These are phyloP conservation scores for Meriones unguiculatus DNA, from an alignment of 2,113 vertebrate species.

Conservation along the genomic window DNA sequence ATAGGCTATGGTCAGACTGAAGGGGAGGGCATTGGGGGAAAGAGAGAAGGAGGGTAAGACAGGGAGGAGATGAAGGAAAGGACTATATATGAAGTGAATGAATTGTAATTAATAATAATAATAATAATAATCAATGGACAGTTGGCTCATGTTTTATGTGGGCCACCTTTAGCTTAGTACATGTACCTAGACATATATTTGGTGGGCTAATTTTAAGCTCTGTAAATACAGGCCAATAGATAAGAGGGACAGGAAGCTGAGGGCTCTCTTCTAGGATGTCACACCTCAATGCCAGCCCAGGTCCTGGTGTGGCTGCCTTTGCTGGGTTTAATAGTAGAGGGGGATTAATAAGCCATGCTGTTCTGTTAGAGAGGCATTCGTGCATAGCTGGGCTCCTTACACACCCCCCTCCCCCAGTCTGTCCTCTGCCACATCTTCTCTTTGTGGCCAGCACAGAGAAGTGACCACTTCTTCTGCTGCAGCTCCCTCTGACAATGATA, in stretches of 20 bases:
- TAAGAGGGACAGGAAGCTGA: accelerated
- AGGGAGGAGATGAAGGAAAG: no score
- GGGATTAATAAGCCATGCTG: neutral
- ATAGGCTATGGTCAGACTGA: no score
- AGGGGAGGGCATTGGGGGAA: no score
- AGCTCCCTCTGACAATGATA: neutral
- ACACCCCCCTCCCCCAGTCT: neutral
- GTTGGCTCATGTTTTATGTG: neutral
- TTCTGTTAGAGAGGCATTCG: neutral
- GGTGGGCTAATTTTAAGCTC: neutral
- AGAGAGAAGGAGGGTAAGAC: no score
- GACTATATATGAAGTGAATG: no score
- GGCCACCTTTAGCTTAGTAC: neutral
- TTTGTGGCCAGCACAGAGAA: neutral
- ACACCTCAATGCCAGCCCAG: neutral
- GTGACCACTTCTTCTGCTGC: accelerated
- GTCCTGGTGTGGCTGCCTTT: neutral
- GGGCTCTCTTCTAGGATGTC: neutral
- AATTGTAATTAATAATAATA: no score
- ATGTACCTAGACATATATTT: neutral
- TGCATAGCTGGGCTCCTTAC: accelerated
- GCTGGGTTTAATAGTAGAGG: no score
- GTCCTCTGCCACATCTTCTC: neutral
- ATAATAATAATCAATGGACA: neutral
- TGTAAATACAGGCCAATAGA: neutral